These are phyloP conservation scores for Aspidiotus destructor DNA, from an alignment of 2,888 invertebrate species.

Conservation along the genomic window DNA sequence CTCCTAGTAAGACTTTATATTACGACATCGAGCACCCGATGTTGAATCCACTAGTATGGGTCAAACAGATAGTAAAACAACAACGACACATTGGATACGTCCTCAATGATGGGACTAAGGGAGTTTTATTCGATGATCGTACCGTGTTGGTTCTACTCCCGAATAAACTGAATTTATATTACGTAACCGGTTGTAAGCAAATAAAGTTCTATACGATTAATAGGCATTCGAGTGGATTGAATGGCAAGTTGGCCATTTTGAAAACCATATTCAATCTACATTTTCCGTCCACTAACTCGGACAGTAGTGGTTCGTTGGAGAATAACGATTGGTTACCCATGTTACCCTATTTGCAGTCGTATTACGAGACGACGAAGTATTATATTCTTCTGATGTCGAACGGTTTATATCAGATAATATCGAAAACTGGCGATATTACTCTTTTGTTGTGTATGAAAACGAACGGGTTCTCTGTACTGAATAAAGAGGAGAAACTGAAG, in stretches of 20 bases:
- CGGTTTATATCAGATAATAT: slow-evolving; percentile 24
- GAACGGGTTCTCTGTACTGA: slow-evolving; percentile 20
- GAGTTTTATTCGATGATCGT: slow-evolving; percentile 21
- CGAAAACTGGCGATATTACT: slow-evolving; percentile 17
- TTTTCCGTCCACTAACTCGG: neutral
- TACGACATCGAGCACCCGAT: slow-evolving; percentile 21
- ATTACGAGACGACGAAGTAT: slow-evolving; percentile 27
- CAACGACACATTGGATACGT: slow-evolving; percentile 18
- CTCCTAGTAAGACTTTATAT: neutral
- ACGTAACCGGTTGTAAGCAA: slow-evolving; percentile 16
- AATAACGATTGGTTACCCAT: slow-evolving; percentile 26
- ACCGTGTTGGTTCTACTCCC: slow-evolving; percentile 18
- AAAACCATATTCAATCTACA: slow-evolving; percentile 10
- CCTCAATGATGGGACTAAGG: slow-evolving; percentile 26
- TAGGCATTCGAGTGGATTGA: slow-evolving; percentile 16
- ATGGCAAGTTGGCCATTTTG: slow-evolving; percentile 13
- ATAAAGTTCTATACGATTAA: slow-evolving; percentile 23
- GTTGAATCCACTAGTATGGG: slow-evolving; percentile 26
- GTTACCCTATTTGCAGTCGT: slow-evolving; percentile 23
- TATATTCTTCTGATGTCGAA: slow-evolving; percentile 23
- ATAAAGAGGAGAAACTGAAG: slow-evolving; percentile 8
- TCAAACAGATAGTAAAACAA: slow-evolving; percentile 3
- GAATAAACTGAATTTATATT: slow-evolving; percentile 23
- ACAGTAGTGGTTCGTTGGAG: neutral
- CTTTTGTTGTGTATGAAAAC: slow-evolving; percentile 21